These are phyloP conservation scores for Neotoxoptera formosana DNA, from an alignment of 1,140 invertebrate species.

Conservation along the genomic window DNA sequence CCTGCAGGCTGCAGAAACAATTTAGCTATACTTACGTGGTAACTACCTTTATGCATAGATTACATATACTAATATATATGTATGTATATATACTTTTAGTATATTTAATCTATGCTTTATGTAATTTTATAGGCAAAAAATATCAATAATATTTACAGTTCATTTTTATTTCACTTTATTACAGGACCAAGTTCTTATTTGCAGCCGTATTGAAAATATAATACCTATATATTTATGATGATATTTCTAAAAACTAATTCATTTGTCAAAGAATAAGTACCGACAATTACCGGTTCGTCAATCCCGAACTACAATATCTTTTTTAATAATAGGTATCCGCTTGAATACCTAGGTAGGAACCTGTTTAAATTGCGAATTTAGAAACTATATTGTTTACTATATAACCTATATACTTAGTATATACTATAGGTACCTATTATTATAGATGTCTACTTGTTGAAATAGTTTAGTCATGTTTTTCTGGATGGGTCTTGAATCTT, in stretches of 20 bases:
- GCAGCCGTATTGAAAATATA: no score
- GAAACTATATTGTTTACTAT: neutral
- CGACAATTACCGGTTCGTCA: neutral
- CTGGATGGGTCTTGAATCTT: neutral
- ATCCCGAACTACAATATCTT: neutral
- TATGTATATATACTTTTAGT: no score
- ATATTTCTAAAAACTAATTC: neutral
- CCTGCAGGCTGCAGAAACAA: no score
- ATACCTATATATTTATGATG: no score
- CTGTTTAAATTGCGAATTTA: neutral
- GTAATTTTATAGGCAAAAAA: no score
- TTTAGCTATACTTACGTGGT: no score
- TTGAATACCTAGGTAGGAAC: neutral
- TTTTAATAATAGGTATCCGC: neutral
- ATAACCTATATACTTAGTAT: neutral
- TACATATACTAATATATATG: no score
- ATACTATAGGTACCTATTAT: neutral
- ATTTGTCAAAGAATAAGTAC: neutral
- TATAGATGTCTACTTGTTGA: neutral
- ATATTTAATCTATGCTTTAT: no score
- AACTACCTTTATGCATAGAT: no score
- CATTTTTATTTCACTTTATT: no score
- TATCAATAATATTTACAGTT: no score
- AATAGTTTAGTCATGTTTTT: constrained; percentile 8
- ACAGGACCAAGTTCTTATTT: no score